A percentile compares a stretch with the other conserved stretches of the same genome.
Conservation (phyloP, 2,797 vertebrate species). For the Enoplosus armatus region DNA sequence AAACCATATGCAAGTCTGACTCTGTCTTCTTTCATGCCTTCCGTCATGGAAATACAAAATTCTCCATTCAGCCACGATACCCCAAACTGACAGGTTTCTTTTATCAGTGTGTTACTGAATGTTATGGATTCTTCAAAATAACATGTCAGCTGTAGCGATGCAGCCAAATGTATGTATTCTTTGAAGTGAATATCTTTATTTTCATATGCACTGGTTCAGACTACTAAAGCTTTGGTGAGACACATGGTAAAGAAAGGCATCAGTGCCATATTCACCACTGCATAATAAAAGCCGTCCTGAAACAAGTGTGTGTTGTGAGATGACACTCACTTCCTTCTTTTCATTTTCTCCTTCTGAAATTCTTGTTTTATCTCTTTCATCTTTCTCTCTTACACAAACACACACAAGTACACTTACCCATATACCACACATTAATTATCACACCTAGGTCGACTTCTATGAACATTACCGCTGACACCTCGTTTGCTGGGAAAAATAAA, state of each 20-base stretch:
- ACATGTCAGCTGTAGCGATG: constrained; percentile 1
- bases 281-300: constrained; percentile 26
- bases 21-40: not conserved
- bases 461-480: constrained; percentile 70
- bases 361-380: constrained; percentile 1
- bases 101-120: not conserved
- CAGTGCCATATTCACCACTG: constrained; percentile 24
- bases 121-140: constrained; percentile 19
- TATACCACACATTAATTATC: constrained; percentile 43
- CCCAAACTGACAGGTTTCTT: constrained; percentile 4
- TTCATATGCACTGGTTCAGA: constrained; percentile 12
- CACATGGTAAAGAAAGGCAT: constrained; percentile 28
- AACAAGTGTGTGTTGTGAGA: constrained; percentile 17
- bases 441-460: constrained; percentile 44
- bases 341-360: not conserved
- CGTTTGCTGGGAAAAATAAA: constrained; percentile 67
- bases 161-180: constrained; percentile 17
- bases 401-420: not conserved
- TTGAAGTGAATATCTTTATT: constrained; percentile 39
- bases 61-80: constrained; percentile 2
- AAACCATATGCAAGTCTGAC: not conserved
- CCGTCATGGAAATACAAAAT: not conserved
- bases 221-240: constrained; percentile 40
- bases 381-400: constrained; percentile 2
- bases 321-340: not conserved